Base-by-base conservation (phyloP, 2,888 invertebrate genomes). In the Tricholauxania praeusta region DNA sequence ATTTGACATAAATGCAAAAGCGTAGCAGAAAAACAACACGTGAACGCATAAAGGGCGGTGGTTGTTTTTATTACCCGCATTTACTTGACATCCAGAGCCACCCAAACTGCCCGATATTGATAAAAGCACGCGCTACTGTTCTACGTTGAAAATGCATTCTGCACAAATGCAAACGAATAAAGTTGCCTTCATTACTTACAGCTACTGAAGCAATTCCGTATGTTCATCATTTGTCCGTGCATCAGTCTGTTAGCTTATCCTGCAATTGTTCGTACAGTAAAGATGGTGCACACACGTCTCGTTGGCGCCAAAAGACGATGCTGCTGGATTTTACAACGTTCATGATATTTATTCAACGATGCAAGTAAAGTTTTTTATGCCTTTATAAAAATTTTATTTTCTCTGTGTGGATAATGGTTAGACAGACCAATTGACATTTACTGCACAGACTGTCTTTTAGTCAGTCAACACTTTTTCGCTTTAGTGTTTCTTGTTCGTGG, bases 311-410 rank as follows among this genome's bases (percentile, higher is more conserved):
- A 71, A 51, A 53, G 39, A 52, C 22, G 63, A 14, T 51, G 49
- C 48, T n/a, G 57, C 32, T 62, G 63, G 53, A 19, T 52, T 28
- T 70, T 55, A 63, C 63, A 70, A 47, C 53, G 49, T 32, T 32
- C 6, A 8, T 19, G 15, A 75, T 60, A 76, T 75, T 53, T 74
- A 80, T 79, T 78, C 80, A 73, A 80, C 81, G 82, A 80, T 77
- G 81, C 78, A 74, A 80, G 80, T 79, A 80, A 78, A 76, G 79
- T 80, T 80, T 80, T 81, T 80, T 77, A 81, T 80, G 78, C 78
- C 79, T 78, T 78, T 80, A 53, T 47, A 55, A 52, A 57, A 64
- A 57, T 73, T 71, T 55, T 57, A 68, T 72, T 53, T 53, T 19
- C 53, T 19, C 53, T 53, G 10, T 10, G 28, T 10, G 39, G 39